phyloP scores from a whole-genome alignment of 2,888 invertebrate genomes.

The Acanthosepion pharaonis region DNA sequence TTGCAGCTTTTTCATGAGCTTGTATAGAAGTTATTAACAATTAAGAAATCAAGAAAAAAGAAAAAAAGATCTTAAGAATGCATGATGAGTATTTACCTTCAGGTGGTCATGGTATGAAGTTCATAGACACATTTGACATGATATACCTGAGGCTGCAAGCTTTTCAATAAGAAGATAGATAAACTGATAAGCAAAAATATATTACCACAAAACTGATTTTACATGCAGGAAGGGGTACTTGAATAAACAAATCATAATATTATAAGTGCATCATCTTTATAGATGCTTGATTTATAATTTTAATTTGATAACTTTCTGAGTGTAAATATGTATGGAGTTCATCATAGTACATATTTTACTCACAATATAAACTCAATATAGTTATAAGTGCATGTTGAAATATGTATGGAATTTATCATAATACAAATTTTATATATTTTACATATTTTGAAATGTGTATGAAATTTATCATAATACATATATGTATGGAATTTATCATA shows the following conservation, averaged over 20 bases:
- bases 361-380: too few relatives aligned
- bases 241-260: neutral
- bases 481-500: neutral
- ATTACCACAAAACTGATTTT: neutral
- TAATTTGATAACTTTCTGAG: neutral
- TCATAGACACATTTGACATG: neutral
- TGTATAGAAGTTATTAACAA: neutral
- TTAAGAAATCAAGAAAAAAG: neutral
- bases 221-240: neutral
- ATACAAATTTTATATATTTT: too few relatives aligned
- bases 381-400: too few relatives aligned
- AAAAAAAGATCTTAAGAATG: neutral
- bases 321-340: neutral
- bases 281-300: neutral
- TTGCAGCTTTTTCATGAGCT: neutral
- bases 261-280: neutral
- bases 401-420: too few relatives aligned
- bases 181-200: neutral
- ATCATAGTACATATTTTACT: too few relatives aligned
- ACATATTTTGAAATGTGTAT: too few relatives aligned
- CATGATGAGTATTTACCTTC: neutral
- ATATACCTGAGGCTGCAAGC: neutral
- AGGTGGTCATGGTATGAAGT: neutral
- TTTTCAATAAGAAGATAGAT: neutral
- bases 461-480: too few relatives aligned